Conservation (phyloP, 1,140 invertebrate species). For the Drosophila murphyi region DNA sequence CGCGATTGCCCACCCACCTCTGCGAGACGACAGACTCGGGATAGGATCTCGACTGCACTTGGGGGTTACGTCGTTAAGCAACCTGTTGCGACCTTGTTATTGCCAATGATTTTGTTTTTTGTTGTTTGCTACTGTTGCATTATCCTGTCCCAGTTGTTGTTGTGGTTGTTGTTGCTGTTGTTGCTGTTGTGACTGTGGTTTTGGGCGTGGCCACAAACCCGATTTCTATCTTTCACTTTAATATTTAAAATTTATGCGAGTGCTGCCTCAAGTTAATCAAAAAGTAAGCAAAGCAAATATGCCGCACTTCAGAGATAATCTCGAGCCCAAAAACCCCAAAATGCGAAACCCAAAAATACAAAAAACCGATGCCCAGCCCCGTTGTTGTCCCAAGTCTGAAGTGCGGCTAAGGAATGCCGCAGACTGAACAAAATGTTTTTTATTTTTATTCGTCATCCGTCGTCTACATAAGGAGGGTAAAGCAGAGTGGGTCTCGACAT, state of each 20-base stretch:
- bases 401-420: conserved; percentile 33
- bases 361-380: conserved; percentile 1
- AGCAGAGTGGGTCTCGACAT: neutral
- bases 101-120: conserved; percentile 5
- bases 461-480: neutral
- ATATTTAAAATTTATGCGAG: conserved; percentile 69
- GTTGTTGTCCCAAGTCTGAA: conserved; percentile 14
- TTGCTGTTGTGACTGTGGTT: neutral
- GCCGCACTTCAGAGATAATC: conserved; percentile 66
- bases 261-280: conserved; percentile 57
- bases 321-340: conserved; percentile 19
- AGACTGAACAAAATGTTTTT: conserved; percentile 5
- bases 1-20: conserved; percentile 48
- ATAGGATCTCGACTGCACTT: conserved; percentile 25
- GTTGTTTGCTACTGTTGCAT: conserved; percentile 1
- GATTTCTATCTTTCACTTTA: conserved; percentile 74
- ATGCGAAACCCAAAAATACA: conserved; percentile 7
- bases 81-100: conserved; percentile 38
- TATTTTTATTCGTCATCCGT: conserved; percentile 26
- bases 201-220: conserved; percentile 39
- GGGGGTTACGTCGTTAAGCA: conserved; percentile 28
- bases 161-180: no score
- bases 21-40: neutral
- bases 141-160: conserved; percentile 13
- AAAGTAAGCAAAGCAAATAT: conserved; percentile 58